Percentiles rank a stretch among this genome's conserved stretches.
phyloP scores from a whole-genome alignment of 92 coral and sea anemone species.

The Paragorgia papillata region DNA sequence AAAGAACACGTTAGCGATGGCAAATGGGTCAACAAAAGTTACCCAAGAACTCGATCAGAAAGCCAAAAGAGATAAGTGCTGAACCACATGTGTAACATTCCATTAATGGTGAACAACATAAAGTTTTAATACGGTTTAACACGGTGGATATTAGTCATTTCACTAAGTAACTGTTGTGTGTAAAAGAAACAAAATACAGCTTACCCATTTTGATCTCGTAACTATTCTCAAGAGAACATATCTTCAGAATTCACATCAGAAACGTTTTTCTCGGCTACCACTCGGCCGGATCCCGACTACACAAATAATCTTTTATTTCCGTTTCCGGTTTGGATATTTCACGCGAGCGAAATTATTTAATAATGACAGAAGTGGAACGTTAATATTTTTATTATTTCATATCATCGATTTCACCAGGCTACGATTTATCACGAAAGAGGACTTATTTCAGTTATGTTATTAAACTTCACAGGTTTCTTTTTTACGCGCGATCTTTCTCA shows the following conservation, averaged over 20 bases:
- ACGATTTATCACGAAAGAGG: too few species aligned
- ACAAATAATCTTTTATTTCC: constrained; percentile 17
- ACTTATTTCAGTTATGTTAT: too few species aligned
- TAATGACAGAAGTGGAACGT: too few species aligned
- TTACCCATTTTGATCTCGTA: constrained; percentile 31
- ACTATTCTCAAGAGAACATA: constrained; percentile 27
- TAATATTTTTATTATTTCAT: too few species aligned
- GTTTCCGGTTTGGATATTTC: constrained; percentile 27
- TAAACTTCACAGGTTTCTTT: too few species aligned
- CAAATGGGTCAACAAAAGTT: neutral
- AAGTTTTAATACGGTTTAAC: neutral
- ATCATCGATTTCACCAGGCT: too few species aligned
- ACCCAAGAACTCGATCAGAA: neutral
- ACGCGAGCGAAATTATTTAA: neutral
- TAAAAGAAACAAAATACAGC: neutral
- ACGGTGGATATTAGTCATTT: neutral
- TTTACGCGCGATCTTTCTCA: too few species aligned
- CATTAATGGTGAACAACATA: too few species aligned
- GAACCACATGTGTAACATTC: constrained; percentile 19
- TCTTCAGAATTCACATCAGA: neutral
- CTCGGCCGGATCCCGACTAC: constrained; percentile 22
- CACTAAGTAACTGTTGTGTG: neutral
- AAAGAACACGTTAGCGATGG: neutral
- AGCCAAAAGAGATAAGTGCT: neutral
- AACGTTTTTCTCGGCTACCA: neutral